These are phyloP conservation scores for Coreoperca whiteheadi DNA, from an alignment of 2,113 vertebrate species.

Conservation along the genomic window DNA sequence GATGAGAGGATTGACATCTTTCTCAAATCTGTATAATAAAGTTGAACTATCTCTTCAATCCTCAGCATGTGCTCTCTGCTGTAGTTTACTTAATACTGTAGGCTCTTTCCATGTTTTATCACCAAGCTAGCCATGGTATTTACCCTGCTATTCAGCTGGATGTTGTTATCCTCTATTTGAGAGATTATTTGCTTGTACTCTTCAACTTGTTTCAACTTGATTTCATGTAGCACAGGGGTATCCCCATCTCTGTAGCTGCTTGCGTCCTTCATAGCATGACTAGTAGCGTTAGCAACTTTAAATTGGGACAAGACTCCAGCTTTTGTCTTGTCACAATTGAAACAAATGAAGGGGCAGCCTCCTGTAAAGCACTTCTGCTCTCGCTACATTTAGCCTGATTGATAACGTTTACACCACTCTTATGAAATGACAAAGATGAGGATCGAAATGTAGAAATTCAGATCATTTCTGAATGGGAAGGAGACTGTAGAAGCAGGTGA, in stretches of 20 bases:
- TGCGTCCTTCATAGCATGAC: not conserved
- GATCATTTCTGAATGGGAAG: not conserved
- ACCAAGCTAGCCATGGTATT: not conserved
- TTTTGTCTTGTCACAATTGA: not conserved
- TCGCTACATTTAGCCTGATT: not conserved
- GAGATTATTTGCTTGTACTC: too few relatives aligned
- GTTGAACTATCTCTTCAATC: too few relatives aligned
- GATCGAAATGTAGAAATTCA: slow-evolving; percentile 2
- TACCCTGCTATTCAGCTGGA: not conserved
- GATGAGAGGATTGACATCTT: not conserved
- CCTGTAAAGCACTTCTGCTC: not conserved
- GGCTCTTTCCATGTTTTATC: not conserved
- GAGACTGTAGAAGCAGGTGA: not conserved
- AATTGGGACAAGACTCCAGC: not conserved
- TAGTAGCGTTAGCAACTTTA: not conserved
- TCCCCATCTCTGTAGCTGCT: too few relatives aligned
- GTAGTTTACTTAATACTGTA: not conserved
- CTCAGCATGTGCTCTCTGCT: not conserved
- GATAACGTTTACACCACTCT: not conserved
- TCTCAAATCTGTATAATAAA: not conserved
- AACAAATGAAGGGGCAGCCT: not conserved
- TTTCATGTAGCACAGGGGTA: not conserved
- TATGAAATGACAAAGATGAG: not conserved
- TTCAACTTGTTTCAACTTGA: not conserved
- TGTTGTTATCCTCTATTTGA: too few relatives aligned